Evolutionary conservation across 2,113 vertebrate genomes (phyloP).

Genomic region (Cichladusa arquata): DNA sequence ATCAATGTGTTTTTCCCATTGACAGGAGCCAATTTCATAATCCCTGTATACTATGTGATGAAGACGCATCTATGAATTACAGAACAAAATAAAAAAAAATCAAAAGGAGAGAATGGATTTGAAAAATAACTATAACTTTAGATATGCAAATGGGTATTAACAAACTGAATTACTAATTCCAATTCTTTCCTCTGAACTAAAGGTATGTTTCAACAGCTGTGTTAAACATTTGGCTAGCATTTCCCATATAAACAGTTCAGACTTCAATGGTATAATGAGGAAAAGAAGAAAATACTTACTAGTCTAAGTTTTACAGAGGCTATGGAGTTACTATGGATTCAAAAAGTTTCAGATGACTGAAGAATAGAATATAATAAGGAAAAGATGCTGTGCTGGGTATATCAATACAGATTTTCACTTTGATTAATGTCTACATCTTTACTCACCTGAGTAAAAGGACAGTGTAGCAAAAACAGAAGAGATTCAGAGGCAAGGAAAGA

Average conservation of each 20-base stretch:
- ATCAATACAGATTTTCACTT: not conserved
- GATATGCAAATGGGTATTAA: constrained; percentile 14
- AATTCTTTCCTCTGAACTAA: not conserved
- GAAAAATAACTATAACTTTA: constrained; percentile 31
- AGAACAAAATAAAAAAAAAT: constrained; percentile 22
- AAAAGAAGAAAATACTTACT: not conserved
- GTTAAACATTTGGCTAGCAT: constrained; percentile 23
- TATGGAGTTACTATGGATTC: not conserved
- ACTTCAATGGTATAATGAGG: not conserved
- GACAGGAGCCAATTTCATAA: constrained; percentile 2
- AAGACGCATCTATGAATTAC: not conserved
- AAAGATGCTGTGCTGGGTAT: not conserved
- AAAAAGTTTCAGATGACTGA: not conserved
- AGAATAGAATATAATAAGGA: not conserved
- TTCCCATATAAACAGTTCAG: not conserved
- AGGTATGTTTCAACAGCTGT: constrained; percentile 42
- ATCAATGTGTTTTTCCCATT: constrained; percentile 5
- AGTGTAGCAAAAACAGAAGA: not conserved
- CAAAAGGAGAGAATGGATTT: constrained; percentile 7
- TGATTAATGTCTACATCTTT: not conserved
- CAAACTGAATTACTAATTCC: not conserved
- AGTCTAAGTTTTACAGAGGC: not conserved
- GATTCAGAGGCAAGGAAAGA: not conserved
- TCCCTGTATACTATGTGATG: not conserved
- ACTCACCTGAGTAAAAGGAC: not conserved